Conservation (phyloP, 2,888 invertebrate species). For the Sthenelais limicola region DNA sequence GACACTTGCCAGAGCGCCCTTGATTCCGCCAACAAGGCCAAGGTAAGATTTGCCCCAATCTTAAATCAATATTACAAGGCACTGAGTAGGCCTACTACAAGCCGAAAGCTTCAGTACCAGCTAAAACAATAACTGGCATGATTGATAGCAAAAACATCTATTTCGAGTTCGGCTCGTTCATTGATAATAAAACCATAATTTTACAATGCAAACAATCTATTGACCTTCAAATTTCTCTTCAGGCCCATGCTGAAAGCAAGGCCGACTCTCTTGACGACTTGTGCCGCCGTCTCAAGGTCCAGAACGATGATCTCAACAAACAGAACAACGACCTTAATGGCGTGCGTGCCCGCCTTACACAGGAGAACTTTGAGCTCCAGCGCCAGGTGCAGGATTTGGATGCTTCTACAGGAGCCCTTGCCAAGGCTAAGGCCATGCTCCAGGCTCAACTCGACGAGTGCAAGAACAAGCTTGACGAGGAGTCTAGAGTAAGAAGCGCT, state of each 20-base stretch:
- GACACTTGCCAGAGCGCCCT: constrained; percentile 97
- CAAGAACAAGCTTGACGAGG: constrained; percentile 70
- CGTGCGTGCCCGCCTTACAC: constrained; percentile 90
- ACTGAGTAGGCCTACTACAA: too few relatives aligned
- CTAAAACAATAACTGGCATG: too few relatives aligned
- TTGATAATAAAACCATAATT: too few relatives aligned
- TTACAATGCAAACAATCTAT: too few relatives aligned
- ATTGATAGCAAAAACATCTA: too few relatives aligned
- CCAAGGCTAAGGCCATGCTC: constrained; percentile 82
- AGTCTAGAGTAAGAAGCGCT: constrained; percentile 62
- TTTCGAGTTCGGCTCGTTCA: too few relatives aligned
- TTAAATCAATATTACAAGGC: too few relatives aligned
- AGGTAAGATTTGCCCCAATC: too few relatives aligned
- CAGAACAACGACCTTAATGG: constrained; percentile 75
- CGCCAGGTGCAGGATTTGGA: constrained; percentile 91
- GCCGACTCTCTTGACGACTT: constrained; percentile 88
- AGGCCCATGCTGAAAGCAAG: constrained; percentile 72
- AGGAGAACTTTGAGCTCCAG: constrained; percentile 76
- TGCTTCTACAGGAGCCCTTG: constrained; percentile 96
- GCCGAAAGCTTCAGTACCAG: too few relatives aligned
- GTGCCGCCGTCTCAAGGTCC: constrained; percentile 64
- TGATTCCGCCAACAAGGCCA: constrained; percentile 95
- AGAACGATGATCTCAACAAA: constrained; percentile 93
- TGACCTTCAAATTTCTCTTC: constrained; percentile 30
- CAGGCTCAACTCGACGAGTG: constrained; percentile 67